phyloP scores from a whole-genome alignment of 2,888 invertebrate genomes.

The Drosophila silvestris region DNA sequence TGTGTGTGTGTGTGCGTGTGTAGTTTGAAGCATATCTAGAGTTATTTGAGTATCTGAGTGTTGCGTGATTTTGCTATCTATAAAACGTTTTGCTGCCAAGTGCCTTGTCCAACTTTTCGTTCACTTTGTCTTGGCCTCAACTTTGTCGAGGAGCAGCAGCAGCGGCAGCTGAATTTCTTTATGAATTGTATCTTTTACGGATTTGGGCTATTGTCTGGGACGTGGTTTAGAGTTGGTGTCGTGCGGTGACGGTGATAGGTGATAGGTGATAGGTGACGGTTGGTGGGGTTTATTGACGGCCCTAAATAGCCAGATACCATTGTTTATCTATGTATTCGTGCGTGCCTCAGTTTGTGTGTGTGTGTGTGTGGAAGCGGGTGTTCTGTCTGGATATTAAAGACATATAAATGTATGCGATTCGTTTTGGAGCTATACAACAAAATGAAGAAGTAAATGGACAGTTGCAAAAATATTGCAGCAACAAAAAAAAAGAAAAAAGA shows the following conservation, averaged over 20 bases:
- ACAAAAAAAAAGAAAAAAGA: constrained; percentile 13
- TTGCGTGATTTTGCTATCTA: constrained; percentile 70
- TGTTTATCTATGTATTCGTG: constrained; percentile 55
- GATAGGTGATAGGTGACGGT: no score
- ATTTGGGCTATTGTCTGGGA: constrained; percentile 39
- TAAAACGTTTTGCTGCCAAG: constrained; percentile 66
- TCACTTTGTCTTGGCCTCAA: constrained; percentile 51
- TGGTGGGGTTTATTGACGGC: constrained; percentile 44
- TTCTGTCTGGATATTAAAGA: constrained; percentile 52
- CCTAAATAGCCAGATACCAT: constrained; percentile 67
- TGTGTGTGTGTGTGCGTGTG: constrained; percentile 1
- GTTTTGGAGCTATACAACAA: constrained; percentile 22
- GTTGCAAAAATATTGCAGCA: constrained; percentile 68
- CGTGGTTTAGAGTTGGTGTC: background rate
- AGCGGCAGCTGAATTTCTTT: constrained; percentile 48
- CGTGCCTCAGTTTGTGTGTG: constrained; percentile 1
- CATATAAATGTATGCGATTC: constrained; percentile 30
- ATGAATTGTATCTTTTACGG: constrained; percentile 75
- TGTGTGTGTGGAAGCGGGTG: constrained; percentile 10
- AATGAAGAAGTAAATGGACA: constrained; percentile 71
- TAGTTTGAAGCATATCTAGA: constrained; percentile 34
- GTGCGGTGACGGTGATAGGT: background rate
- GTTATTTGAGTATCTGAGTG: constrained; percentile 57
- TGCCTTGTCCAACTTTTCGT: constrained; percentile 61
- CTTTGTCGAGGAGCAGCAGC: constrained; percentile 21